Conservation (phyloP, 1,140 invertebrate species). For the Drosophila kepulauana region DNA sequence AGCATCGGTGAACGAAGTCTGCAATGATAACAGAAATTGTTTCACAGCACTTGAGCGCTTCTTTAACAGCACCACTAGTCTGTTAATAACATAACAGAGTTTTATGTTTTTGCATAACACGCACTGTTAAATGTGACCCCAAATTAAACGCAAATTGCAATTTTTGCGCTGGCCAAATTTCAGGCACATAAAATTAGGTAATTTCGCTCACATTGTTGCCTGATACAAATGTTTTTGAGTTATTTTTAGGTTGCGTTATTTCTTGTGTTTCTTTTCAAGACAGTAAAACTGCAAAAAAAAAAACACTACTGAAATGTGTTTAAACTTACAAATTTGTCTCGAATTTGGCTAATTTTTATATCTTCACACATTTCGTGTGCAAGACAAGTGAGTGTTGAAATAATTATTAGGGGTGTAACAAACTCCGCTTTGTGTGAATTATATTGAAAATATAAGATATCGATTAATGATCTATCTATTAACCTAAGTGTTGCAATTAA, state of each 20-base stretch:
- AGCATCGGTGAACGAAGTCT: not conserved
- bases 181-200: constrained; percentile 76
- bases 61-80: constrained; percentile 26
- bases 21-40: constrained; percentile 15
- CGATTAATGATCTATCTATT: no score
- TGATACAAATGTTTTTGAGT: constrained; percentile 55
- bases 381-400: constrained; percentile 13
- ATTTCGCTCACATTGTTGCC: constrained; percentile 56
- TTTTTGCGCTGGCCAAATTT: constrained; percentile 59
- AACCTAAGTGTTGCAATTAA: no score
- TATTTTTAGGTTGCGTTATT: constrained; percentile 37
- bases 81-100: constrained; percentile 1
- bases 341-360: constrained; percentile 51
- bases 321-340: constrained; percentile 62
- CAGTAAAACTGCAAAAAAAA: constrained; percentile 14
- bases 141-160: constrained; percentile 71
- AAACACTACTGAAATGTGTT: constrained; percentile 51
- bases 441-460: no score
- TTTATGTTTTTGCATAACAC: constrained; percentile 52
- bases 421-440: not conserved
- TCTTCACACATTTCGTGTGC: constrained; percentile 33
- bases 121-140: constrained; percentile 61
- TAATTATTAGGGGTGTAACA: constrained; percentile 13
- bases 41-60: not conserved
- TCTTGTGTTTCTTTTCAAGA: constrained; percentile 35